Base-by-base conservation (phyloP, 2,797 vertebrate species). In the Dryobates pubescens region DNA sequence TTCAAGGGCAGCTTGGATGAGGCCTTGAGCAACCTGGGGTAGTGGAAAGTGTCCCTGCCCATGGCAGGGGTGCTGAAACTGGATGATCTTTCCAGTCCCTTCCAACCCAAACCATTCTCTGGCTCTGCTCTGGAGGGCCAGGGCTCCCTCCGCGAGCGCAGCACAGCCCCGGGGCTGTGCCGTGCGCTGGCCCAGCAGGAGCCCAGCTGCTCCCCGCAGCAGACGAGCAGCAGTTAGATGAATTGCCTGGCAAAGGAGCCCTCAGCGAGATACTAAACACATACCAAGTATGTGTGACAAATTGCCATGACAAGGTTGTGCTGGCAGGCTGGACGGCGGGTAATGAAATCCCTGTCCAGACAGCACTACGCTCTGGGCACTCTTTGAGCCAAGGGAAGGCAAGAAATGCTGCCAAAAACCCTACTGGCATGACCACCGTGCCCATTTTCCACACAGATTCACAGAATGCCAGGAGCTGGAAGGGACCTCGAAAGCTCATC, bases 151-250 rank as follows among this genome's bases (percentile, higher is more conserved):
- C 0, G 0, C 9, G 45, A 51, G 67, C 45, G 5, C 5, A 8
- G 72, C 72, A 22, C 4, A 9, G 67, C 58, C 76, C 45, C 53
- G 20, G 0, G 3, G 57, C 57, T 30, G 18, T 4, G 15, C 62
- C 4, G 0, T 0, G 3, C 2, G 45, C 13, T 47, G 88, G 64
- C 22, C 30, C 17, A 3, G 77, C 47, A 7, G 23, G 18, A 13
- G 34, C 51, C 32, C 2, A 13, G 61, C 36, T 0, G 0, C 61
- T 61, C 64, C 36, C 16, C 0, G 0, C 1, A 1, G 63, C 82
- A 47, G 47, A 59, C 64, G 18, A 67, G 56, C 2, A 64, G 67
- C 0, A 2, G 73, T 23, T 17, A 69, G 63, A 74, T 5, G 56
- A 77, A 71, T 14, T 1, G 8, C 73, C 68, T 34, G 72, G 86